phyloP scores from a whole-genome alignment of 1,140 invertebrate species.

The Drosophila aff. region DNA sequence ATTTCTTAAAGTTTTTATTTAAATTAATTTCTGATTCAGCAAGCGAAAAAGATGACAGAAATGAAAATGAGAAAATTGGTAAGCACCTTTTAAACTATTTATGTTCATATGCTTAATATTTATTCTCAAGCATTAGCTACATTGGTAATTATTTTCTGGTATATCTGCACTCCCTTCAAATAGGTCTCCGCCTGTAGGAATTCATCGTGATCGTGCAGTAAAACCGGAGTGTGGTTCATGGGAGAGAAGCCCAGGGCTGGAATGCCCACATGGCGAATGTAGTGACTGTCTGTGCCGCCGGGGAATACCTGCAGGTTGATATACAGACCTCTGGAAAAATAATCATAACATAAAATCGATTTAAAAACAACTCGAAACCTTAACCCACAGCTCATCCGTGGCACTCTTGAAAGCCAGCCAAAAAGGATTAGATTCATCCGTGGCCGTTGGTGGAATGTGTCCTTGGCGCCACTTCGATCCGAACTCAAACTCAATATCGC shows the following conservation, averaged over 20 bases:
- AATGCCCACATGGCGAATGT: slow-evolving; percentile 90
- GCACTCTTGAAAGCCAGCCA: slow-evolving; percentile 91
- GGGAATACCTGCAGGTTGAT: slow-evolving; percentile 90
- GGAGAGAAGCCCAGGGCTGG: slow-evolving; percentile 93
- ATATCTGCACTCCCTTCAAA: slow-evolving; percentile 90
- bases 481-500: slow-evolving; percentile 90
- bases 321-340: slow-evolving; percentile 85
- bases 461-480: slow-evolving; percentile 86
- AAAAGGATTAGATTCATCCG: slow-evolving; percentile 90
- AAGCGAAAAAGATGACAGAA: no score
- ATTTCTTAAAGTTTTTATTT: no score
- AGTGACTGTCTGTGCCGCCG: slow-evolving; percentile 92
- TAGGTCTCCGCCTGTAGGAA: slow-evolving; percentile 89
- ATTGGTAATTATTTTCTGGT: slow-evolving; percentile 87
- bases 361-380: background rate
- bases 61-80: no score
- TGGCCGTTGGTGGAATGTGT: slow-evolving; percentile 88
- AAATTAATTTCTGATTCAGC: no score
- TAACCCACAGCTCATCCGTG: slow-evolving; percentile 86
- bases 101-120: background rate
- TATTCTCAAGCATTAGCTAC: slow-evolving; percentile 6
- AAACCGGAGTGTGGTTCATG: slow-evolving; percentile 90
- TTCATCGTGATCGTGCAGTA: slow-evolving; percentile 93
- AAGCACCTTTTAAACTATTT: no score
- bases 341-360: no score